Conservation (phyloP, 1,140 invertebrate genomes). For the Sarcophaga peregrina region DNA sequence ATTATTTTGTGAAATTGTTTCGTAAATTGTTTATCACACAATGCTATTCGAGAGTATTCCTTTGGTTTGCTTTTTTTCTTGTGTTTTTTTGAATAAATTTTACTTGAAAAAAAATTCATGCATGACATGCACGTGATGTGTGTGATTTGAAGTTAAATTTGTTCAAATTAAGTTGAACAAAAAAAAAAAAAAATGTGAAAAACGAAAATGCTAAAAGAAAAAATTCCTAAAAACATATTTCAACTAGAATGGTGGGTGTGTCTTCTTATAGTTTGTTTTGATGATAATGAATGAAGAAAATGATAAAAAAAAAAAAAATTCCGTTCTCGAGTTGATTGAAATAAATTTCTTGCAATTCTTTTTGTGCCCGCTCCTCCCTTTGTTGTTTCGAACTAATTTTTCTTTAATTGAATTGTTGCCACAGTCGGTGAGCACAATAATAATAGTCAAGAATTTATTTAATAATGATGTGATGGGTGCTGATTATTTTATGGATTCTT, state of each 20-base stretch:
- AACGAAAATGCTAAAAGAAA: neutral
- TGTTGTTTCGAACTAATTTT: neutral
- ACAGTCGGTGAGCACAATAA: neutral
- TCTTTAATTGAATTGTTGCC: conserved; percentile 19
- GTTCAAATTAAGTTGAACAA: conserved; percentile 33
- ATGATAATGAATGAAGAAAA: no score
- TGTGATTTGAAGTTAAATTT: conserved; percentile 40
- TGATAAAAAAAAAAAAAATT: neutral
- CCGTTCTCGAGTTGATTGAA: neutral
- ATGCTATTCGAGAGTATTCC: neutral
- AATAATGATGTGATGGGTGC: neutral
- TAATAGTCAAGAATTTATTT: neutral
- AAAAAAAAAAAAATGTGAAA: neutral
- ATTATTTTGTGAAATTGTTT: conserved; percentile 29
- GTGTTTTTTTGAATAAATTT: neutral
- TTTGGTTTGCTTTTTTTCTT: no score
- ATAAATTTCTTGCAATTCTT: conserved; percentile 7
- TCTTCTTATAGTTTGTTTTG: neutral
- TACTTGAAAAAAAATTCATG: neutral
- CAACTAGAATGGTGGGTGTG: neutral
- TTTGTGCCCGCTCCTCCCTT: neutral
- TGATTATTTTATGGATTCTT: neutral
- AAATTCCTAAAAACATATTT: neutral
- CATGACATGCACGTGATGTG: conserved; percentile 36
- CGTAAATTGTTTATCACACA: conserved; percentile 40